Conservation (phyloP, 2,113 vertebrate genomes). For the Cephalopterus ornatus region DNA sequence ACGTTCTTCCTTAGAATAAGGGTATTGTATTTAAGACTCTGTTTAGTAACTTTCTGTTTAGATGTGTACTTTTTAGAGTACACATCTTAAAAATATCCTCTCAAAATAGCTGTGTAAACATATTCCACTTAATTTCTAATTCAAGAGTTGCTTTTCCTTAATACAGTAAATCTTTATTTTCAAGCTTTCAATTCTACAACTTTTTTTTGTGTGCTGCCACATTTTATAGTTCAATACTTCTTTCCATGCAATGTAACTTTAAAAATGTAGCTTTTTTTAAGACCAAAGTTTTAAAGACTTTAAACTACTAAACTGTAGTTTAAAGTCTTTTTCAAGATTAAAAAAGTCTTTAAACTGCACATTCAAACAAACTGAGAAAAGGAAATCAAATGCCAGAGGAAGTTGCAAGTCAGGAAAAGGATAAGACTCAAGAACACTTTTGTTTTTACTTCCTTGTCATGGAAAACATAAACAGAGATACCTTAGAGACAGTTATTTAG, state of each 20-base stretch:
- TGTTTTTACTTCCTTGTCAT: slow-evolving; percentile 14
- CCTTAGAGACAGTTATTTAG: background rate
- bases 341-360: background rate
- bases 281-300: background rate
- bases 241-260: background rate
- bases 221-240: background rate
- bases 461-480: background rate
- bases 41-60: too few relatives aligned
- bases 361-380: slow-evolving; percentile 6
- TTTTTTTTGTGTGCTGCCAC: background rate
- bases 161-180: background rate
- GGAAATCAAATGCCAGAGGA: slow-evolving; percentile 25
- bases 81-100: background rate
- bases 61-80: too few relatives aligned
- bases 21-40: background rate
- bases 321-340: background rate
- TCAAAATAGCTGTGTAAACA: background rate
- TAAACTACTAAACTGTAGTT: background rate
- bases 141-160: background rate
- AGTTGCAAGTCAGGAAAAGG: slow-evolving; percentile 23
- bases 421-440: background rate
- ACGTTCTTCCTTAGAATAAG: background rate
- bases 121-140: background rate
- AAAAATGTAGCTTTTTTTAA: background rate
- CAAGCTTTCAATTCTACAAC: background rate